Conservation (phyloP, 2,888 invertebrate genomes). For the Amorpha juglandis region DNA sequence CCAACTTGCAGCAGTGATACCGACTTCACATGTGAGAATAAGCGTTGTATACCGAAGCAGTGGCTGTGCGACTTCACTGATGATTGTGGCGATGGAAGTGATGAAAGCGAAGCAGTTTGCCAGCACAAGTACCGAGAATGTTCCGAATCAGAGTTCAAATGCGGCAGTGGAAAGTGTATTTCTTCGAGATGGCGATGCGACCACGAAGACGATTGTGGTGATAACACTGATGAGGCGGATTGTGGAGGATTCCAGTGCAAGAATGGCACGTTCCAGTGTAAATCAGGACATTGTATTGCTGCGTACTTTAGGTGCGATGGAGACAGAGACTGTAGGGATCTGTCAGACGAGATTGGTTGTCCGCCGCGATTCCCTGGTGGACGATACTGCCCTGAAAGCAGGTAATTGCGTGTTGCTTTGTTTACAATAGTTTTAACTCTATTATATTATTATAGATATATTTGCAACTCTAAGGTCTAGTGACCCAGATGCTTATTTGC, state of each 20-base stretch:
- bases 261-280: slow-evolving; percentile 95
- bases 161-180: slow-evolving; percentile 94
- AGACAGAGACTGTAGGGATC: slow-evolving; percentile 93
- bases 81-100: slow-evolving; percentile 97
- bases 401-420: slow-evolving; percentile 48
- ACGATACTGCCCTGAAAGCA: slow-evolving; percentile 93
- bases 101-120: slow-evolving; percentile 92
- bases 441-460: neutral
- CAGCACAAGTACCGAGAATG: slow-evolving; percentile 93
- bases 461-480: too few relatives aligned
- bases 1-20: slow-evolving; percentile 93
- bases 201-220: slow-evolving; percentile 98
- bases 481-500: too few relatives aligned
- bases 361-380: slow-evolving; percentile 94
- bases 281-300: slow-evolving; percentile 96
- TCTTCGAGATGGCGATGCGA: slow-evolving; percentile 97
- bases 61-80: slow-evolving; percentile 99
- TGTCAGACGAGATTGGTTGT: slow-evolving; percentile 95
- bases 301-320: slow-evolving; percentile 95
- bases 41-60: slow-evolving; percentile 93
- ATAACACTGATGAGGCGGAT: slow-evolving; percentile 94
- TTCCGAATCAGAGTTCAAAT: slow-evolving; percentile 96
- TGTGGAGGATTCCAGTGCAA: slow-evolving; percentile 94
- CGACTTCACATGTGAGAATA: slow-evolving; percentile 97
- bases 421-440: neutral